Conservation (phyloP, 1,140 invertebrate species). For the Brachionus rubens region DNA sequence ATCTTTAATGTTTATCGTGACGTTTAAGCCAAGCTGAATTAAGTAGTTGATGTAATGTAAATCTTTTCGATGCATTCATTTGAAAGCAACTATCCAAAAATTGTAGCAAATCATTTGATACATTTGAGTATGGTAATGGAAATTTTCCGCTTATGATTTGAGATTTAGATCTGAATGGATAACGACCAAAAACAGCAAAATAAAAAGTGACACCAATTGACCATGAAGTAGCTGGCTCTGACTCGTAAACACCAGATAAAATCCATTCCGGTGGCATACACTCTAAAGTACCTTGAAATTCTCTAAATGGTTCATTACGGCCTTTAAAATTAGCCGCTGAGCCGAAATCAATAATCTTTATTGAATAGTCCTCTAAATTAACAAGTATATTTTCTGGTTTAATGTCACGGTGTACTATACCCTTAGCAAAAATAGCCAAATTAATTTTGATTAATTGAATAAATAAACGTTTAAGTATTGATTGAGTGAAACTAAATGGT, state of each 20-base stretch:
- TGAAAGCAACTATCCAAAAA: slow-evolving; percentile 45
- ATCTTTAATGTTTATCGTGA: slow-evolving; percentile 23
- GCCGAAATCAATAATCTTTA: slow-evolving; percentile 44
- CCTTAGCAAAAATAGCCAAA: slow-evolving; percentile 35
- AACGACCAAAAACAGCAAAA: slow-evolving; percentile 37
- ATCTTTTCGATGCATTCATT: slow-evolving; percentile 40
- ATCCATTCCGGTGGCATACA: slow-evolving; percentile 46
- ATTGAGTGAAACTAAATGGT: slow-evolving; percentile 26
- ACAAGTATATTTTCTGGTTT: slow-evolving; percentile 43
- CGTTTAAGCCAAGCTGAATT: slow-evolving; percentile 42
- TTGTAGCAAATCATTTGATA: slow-evolving; percentile 39
- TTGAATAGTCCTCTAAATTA: slow-evolving; percentile 40
- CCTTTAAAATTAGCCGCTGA: slow-evolving; percentile 34
- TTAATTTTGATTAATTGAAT: slow-evolving; percentile 28
- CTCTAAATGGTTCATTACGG: not conserved
- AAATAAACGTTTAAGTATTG: slow-evolving; percentile 6
- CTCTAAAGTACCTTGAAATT: slow-evolving; percentile 45
- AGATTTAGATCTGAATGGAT: slow-evolving; percentile 33
- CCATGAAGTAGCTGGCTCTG: slow-evolving; percentile 41
- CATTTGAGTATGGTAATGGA: slow-evolving; percentile 41
- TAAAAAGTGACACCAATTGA: slow-evolving; percentile 45
- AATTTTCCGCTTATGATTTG: slow-evolving; percentile 45
- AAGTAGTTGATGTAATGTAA: slow-evolving; percentile 32
- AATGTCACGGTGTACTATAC: slow-evolving; percentile 35
- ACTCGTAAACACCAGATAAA: slow-evolving; percentile 20